Base-by-base conservation (phyloP, 2,888 invertebrate species). In the Tenthredo scrophulariae region DNA sequence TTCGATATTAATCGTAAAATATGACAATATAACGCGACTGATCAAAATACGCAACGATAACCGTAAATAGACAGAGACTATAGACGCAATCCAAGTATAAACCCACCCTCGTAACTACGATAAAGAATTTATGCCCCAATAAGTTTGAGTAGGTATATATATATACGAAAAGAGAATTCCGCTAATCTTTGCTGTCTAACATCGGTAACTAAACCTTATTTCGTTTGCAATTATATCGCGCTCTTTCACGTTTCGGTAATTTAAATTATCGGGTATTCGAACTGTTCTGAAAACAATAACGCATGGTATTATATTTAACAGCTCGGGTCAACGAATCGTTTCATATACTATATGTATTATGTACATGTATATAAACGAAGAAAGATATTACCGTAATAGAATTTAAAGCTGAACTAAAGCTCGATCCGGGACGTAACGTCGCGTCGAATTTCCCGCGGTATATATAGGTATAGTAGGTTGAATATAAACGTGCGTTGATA, bases 1-100 rank as follows among this genome's bases (percentile, higher is more conserved):
- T 65, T 10, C 29, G 65, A 65, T 33, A 67, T 67, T 33, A 33
- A 67, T 13, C 67, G 67, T 67, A 67, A 33, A 67, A 67, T 67
- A 67, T 67, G 2, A 67, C 29, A 22, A 62, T 62, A 62, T 26
- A 62, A 62, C 62, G 22, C 62, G 62, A 62, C 22, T 62, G 62
- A 62, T 67, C 29, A 33, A 67, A 67, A 33, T 67, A 67, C 33
- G 9, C 5, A 33, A 67, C 67, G 67, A 67, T 67, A 29, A 15
- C 15, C 67, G 67, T 67, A 67, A 67, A 67, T 67, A 26, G 26
- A 26, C 15, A 26, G 0, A 29, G 67, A 26, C 62, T 62, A 26
- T 26, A 62, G 62, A 62, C 9, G 62, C 26, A 22, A 62, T 62
- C 26, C 62, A 4, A 22, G 10, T 22, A 22, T n/a, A 54, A 6